Conservation (phyloP, 1,140 invertebrate genomes). For the Trichoplusia ni region DNA sequence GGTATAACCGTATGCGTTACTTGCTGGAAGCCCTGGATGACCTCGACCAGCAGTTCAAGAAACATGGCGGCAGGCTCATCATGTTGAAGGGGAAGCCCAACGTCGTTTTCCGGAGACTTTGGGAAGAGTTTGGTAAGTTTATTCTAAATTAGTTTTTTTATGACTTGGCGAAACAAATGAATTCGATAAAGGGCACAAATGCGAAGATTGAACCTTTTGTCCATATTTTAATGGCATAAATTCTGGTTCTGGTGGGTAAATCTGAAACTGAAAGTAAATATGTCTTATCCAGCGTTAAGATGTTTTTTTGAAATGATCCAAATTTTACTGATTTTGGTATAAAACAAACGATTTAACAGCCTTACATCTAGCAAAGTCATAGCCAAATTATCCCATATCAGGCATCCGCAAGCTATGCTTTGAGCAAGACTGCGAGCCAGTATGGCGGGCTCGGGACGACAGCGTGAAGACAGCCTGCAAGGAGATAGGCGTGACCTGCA, state of each 20-base stretch:
- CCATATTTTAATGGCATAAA: too few species aligned
- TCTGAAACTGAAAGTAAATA: too few species aligned
- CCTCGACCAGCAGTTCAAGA: slow-evolving; percentile 84
- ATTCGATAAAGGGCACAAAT: too few species aligned
- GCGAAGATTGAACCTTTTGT: too few species aligned
- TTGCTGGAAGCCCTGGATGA: slow-evolving; percentile 87
- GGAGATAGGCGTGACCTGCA: slow-evolving; percentile 81
- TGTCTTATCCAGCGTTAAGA: neutral
- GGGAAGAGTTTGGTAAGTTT: slow-evolving; percentile 81
- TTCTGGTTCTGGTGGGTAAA: too few species aligned
- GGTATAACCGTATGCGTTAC: slow-evolving; percentile 87
- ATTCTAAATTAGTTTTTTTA: too few species aligned
- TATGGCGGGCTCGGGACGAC: slow-evolving; percentile 86
- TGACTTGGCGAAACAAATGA: too few species aligned
- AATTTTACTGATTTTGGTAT: too few species aligned
- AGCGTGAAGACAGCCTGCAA: slow-evolving; percentile 82
- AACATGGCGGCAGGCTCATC: slow-evolving; percentile 83
- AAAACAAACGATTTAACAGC: too few species aligned
- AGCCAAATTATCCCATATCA: slow-evolving; percentile 1
- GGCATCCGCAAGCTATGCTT: slow-evolving; percentile 83
- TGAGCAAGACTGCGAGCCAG: slow-evolving; percentile 88
- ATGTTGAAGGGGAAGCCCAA: slow-evolving; percentile 85
- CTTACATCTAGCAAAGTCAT: neutral
- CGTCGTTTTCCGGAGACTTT: slow-evolving; percentile 82
- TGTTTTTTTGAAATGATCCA: neutral